A percentile compares a stretch with the other conserved stretches of the same genome.
Evolutionary conservation across 2,797 vertebrate genomes (phyloP).

Genomic region (Gastrophryne carolinensis): DNA sequence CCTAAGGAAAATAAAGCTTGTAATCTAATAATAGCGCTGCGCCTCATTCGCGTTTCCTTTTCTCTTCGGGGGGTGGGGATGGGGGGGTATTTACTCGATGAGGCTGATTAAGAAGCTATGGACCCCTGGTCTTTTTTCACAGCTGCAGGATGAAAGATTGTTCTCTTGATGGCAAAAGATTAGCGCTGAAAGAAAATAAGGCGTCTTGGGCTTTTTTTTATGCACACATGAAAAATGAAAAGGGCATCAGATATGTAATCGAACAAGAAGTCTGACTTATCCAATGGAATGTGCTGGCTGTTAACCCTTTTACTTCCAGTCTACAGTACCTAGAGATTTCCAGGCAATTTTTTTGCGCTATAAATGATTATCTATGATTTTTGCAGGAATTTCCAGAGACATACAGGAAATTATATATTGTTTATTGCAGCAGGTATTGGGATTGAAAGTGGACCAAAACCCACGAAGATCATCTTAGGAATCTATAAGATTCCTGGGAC

Average conservation of each 20-base stretch:
- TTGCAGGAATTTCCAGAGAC: too few species aligned
- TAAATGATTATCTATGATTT: too few species aligned
- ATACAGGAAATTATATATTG: too few species aligned
- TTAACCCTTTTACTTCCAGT: too few species aligned
- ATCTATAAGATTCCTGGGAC: too few species aligned
- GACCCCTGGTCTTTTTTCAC: neutral
- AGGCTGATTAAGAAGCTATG: constrained; percentile 16
- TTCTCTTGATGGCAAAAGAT: neutral
- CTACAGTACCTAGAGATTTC: too few species aligned
- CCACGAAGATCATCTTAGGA: too few species aligned
- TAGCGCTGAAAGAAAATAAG: neutral
- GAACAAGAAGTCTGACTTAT: too few species aligned
- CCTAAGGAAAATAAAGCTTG: constrained; percentile 38
- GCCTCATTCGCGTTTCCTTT: constrained; percentile 15
- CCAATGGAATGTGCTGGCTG: too few species aligned
- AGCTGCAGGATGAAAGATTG: neutral
- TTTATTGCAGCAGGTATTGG: too few species aligned
- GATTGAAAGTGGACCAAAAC: too few species aligned
- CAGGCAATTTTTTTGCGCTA: too few species aligned
- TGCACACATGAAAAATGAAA: neutral
- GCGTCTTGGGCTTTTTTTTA: neutral
- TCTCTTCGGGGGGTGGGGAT: constrained; percentile 15
- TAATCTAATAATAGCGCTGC: constrained; percentile 33
- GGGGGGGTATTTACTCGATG: constrained; percentile 19
- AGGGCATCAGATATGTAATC: neutral